Evolutionary conservation across 1,140 invertebrate genomes (phyloP).

Genomic region (Stegodyphus mimosarum): DNA sequence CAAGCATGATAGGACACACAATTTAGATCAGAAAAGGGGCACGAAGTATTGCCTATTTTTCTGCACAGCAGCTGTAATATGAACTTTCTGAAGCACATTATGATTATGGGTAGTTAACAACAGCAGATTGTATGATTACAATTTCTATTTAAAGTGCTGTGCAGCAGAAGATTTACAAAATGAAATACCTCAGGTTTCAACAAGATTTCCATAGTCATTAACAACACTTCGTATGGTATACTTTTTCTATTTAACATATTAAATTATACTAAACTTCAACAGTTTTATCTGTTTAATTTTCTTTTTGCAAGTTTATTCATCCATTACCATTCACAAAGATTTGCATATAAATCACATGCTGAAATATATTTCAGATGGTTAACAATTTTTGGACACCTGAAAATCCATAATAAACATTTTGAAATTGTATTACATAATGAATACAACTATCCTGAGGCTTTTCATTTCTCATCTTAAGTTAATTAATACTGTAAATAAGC

Average conservation of each 20-base stretch:
- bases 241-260: not conserved
- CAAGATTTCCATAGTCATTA: not conserved
- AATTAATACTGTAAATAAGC: slow-evolving; percentile 57
- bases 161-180: slow-evolving; percentile 19
- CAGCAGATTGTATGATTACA: slow-evolving; percentile 14
- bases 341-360: not conserved
- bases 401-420: too few species aligned
- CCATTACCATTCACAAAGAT: too few species aligned
- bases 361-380: too few species aligned
- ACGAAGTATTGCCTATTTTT: not conserved
- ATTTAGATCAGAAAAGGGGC: slow-evolving; percentile 19
- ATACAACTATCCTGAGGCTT: not conserved
- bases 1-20: slow-evolving; percentile 38
- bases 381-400: too few species aligned
- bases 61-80: slow-evolving; percentile 1
- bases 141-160: slow-evolving; percentile 29
- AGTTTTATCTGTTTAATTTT: not conserved
- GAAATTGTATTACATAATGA: too few species aligned
- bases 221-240: not conserved
- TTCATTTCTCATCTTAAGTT: slow-evolving; percentile 21
- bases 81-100: not conserved
- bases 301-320: too few species aligned
- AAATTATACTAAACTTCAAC: slow-evolving; percentile 8
- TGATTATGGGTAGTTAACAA: slow-evolving; percentile 24
- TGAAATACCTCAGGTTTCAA: slow-evolving; percentile 32